Evolutionary conservation across 1,140 invertebrate species (phyloP), one percentile per base, ranked within the genome.

Genomic region (Rhyzopertha dominica): DNA sequence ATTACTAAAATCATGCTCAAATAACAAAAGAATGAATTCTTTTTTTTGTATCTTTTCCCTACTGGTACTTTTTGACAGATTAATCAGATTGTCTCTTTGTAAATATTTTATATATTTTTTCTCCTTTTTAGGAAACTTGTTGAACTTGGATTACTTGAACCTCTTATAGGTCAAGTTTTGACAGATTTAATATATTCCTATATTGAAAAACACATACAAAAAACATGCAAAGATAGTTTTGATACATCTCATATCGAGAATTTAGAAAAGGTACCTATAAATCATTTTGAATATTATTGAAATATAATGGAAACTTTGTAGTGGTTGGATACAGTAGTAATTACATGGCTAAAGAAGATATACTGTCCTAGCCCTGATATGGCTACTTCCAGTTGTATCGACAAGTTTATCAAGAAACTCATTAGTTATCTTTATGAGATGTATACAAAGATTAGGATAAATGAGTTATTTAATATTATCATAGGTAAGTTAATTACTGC

Each of bases 381-480:
- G 71, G 32, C 63, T 41, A 68, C 68, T 30, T 71, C 74, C 63
- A 75, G 75, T 58, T 74, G 76, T 20, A 75, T 84, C 41, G 67
- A 76, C 38, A 80, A 79, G 47, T 87, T 87, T 54, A 82, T 84
- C 55, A 76, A 82, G 30, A 89, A 89, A 62, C 65, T 96, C n/a
- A 78, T 76, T 13, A 85, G 92, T 64, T 87, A 85, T 63, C 73
- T 96, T 32, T 92, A 88, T 62, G 87, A 94, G 67, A 88, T 81
- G 5, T 96, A 93, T 61, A 92, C 88, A 10, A 82, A 81, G 62
- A 78, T 85, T 32, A 79, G 91, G 53, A 95, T 95, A 42, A 84
- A 91, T 59, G 90, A 96, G 63, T 73, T 98, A 29, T 97, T 97
- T 66, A 91, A 90, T 59, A 96, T 96, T 36, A 94, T 96, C 43